Evolutionary conservation across 2,888 invertebrate species (phyloP).

Genomic region (Cephus rjabovi): DNA sequence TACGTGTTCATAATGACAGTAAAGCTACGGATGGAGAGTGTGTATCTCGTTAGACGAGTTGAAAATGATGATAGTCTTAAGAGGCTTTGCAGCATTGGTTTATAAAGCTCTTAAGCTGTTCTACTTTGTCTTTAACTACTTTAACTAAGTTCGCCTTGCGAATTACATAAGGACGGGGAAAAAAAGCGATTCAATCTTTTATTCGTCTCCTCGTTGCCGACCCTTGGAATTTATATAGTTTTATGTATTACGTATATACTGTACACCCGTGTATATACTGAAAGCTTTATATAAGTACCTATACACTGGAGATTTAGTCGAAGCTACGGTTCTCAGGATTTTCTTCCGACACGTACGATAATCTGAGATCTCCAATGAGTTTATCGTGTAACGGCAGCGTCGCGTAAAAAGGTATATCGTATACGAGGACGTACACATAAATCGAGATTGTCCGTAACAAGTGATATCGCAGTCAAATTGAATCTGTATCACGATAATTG

Average conservation of each 20-base stretch:
- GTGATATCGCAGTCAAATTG: neutral
- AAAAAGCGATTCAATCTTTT: neutral
- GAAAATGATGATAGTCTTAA: neutral
- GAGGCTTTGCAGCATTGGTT: neutral
- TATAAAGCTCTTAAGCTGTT: neutral
- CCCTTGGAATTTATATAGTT: neutral
- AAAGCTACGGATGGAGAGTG: neutral
- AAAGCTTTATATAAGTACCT: neutral
- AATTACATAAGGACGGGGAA: neutral
- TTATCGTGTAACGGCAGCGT: neutral
- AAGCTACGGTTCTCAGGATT: neutral
- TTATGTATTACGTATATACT: neutral
- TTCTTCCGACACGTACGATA: neutral
- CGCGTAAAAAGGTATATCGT: neutral
- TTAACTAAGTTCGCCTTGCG: neutral
- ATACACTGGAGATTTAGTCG: neutral
- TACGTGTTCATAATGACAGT: neutral
- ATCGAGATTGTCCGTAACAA: neutral
- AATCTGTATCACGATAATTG: neutral
- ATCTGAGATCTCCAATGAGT: neutral
- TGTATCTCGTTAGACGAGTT: neutral
- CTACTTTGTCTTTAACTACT: neutral
- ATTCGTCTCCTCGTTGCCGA: neutral
- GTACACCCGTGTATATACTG: too few relatives aligned
- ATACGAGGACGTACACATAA: neutral